Percentiles rank a stretch among this genome's conserved stretches.
Evolutionary conservation across 2,888 invertebrate species (phyloP).

Genomic region (Smittia aterrima): DNA sequence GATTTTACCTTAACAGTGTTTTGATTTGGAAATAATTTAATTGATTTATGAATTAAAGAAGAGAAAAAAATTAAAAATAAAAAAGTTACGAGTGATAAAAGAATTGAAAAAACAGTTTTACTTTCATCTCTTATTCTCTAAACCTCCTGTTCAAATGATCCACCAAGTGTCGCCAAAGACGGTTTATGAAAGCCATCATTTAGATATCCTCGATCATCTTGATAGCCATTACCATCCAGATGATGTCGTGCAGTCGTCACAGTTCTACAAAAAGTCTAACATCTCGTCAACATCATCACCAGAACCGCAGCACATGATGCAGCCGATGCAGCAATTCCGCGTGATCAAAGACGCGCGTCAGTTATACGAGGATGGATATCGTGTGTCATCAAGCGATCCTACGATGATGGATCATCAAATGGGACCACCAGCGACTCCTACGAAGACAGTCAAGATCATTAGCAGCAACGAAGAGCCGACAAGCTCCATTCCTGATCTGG

Average conservation of each 20-base stretch:
- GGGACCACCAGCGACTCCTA: constrained; percentile 53
- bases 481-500: constrained; percentile 84
- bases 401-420: constrained; percentile 46
- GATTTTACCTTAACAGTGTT: background rate
- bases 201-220: constrained; percentile 14
- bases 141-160: background rate
- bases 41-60: background rate
- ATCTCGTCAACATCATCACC: constrained; percentile 32
- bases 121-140: no score
- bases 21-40: background rate
- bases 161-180: background rate
- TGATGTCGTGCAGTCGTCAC: background rate
- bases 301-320: background rate
- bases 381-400: constrained; percentile 2
- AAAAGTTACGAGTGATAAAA: background rate
- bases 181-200: constrained; percentile 21
- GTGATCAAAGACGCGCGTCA: constrained; percentile 53
- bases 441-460: background rate
- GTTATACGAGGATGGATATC: constrained; percentile 49
- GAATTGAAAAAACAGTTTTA: no score
- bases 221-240: background rate
- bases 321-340: constrained; percentile 47
- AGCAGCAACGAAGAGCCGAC: constrained; percentile 75
- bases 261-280: constrained; percentile 23
- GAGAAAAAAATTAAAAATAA: background rate